Percentiles rank a stretch among this genome's conserved stretches.
phyloP scores from a whole-genome alignment of 2,797 vertebrate genomes.

The Pempheris klunzingeri region DNA sequence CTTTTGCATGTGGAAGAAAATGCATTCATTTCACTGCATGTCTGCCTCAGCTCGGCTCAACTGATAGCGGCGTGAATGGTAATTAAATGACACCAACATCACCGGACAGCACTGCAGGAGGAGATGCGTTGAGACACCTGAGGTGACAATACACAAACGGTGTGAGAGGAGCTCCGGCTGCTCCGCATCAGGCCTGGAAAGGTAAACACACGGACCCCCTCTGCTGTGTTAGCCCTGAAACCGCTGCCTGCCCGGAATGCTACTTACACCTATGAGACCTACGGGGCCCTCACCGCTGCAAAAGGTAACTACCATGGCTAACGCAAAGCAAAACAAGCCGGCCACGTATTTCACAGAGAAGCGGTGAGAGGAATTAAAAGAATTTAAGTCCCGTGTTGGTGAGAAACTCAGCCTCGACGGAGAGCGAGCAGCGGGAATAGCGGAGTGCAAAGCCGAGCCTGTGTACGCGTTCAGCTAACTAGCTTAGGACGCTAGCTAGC shows the following conservation, averaged over 20 bases:
- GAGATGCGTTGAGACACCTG: constrained; percentile 17
- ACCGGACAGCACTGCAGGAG: neutral
- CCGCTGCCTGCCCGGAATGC: constrained; percentile 75
- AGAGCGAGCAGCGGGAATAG: constrained; percentile 67
- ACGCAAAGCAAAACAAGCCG: neutral
- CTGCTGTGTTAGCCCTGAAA: constrained; percentile 58
- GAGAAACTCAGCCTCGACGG: constrained; percentile 28
- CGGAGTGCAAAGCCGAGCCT: constrained; percentile 63
- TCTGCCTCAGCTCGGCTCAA: neutral
- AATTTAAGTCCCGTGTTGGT: neutral
- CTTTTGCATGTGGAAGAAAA: constrained; percentile 13
- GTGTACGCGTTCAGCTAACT: constrained; percentile 57
- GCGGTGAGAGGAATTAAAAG: rapidly evolving
- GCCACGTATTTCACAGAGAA: too few relatives aligned
- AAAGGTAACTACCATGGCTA: constrained; percentile 18
- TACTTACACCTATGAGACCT: constrained; percentile 72
- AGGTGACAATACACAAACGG: constrained; percentile 10
- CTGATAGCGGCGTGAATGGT: neutral
- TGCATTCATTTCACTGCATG: neutral
- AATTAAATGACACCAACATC: constrained; percentile 7
- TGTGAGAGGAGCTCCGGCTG: constrained; percentile 22
- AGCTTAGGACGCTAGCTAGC: constrained; percentile 58
- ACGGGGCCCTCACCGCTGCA: constrained; percentile 65
- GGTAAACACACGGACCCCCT: constrained; percentile 47
- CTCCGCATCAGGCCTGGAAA: constrained; percentile 64